Percentiles rank a stretch among this genome's conserved stretches.
Conservation (phyloP, 2,797 vertebrate genomes). For the Chiroxiphia lanceolata region DNA sequence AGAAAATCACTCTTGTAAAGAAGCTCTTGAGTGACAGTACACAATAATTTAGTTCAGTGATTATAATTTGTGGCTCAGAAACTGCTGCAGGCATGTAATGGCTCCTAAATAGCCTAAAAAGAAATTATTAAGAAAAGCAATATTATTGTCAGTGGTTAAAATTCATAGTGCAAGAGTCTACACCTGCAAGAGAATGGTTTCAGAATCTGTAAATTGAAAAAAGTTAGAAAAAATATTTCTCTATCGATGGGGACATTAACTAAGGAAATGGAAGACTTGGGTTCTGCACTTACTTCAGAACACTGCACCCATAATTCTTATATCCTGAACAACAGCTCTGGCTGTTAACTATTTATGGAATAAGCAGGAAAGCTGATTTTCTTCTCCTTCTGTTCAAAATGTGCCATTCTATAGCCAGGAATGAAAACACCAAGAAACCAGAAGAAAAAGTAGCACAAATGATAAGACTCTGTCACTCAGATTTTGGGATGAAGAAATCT, state of each 20-base stretch:
- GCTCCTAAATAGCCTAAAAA: neutral
- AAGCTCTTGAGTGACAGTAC: neutral
- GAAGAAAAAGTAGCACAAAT: neutral
- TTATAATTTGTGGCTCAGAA: neutral
- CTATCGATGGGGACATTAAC: neutral
- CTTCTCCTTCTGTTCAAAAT: neutral
- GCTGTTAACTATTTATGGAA: neutral
- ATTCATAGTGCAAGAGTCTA: neutral
- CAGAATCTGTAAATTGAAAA: neutral
- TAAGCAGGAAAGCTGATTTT: neutral
- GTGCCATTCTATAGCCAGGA: neutral
- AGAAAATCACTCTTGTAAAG: neutral
- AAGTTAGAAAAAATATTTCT: neutral
- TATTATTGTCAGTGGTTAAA: neutral
- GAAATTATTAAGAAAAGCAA: neutral
- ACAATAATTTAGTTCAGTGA: neutral
- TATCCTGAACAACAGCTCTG: neutral
- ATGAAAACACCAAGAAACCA: neutral
- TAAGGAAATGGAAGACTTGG: neutral
- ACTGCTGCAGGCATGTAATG: neutral
- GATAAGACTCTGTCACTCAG: neutral
- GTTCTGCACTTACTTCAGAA: neutral
- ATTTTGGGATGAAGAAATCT: neutral
- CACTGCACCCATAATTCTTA: neutral
- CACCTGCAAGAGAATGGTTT: neutral